phyloP scores from a whole-genome alignment of 2,888 invertebrate species.

The Lithosia quadra region DNA sequence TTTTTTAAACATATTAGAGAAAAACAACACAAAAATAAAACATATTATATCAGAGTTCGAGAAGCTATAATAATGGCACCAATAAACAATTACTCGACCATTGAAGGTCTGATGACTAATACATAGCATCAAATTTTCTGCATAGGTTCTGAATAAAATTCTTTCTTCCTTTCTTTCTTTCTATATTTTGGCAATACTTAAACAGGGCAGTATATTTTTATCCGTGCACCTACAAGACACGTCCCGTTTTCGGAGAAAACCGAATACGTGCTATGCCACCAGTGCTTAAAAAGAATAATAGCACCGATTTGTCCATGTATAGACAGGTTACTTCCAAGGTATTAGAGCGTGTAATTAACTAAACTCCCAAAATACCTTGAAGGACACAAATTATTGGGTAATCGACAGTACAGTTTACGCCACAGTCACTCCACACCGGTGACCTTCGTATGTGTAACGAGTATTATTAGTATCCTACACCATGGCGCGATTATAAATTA shows the following conservation, averaged over 20 bases:
- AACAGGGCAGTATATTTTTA: neutral
- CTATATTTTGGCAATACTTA: neutral
- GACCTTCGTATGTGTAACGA: neutral
- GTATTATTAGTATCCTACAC: too few relatives aligned
- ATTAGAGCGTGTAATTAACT: neutral
- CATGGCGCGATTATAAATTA: neutral
- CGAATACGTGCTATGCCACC: neutral
- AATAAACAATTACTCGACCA: neutral
- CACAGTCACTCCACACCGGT: neutral
- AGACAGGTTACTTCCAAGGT: neutral
- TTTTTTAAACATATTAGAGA: neutral
- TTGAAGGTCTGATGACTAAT: neutral
- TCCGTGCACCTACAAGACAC: neutral
- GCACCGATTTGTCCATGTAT: neutral
- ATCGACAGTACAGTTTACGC: neutral
- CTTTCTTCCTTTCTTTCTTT: too few relatives aligned
- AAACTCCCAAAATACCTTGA: neutral
- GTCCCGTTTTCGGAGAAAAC: neutral
- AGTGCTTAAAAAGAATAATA: neutral
- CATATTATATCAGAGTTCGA: neutral
- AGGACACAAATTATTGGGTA: neutral
- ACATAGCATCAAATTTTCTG: neutral
- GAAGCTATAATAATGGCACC: neutral
- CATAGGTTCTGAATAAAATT: too few relatives aligned
- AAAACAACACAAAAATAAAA: too few relatives aligned